Percentiles rank a stretch among this genome's conserved stretches.
These are phyloP conservation scores for Brachyhypopomus occidentalis DNA, from an alignment of 2,113 vertebrate species.

Conservation along the genomic window DNA sequence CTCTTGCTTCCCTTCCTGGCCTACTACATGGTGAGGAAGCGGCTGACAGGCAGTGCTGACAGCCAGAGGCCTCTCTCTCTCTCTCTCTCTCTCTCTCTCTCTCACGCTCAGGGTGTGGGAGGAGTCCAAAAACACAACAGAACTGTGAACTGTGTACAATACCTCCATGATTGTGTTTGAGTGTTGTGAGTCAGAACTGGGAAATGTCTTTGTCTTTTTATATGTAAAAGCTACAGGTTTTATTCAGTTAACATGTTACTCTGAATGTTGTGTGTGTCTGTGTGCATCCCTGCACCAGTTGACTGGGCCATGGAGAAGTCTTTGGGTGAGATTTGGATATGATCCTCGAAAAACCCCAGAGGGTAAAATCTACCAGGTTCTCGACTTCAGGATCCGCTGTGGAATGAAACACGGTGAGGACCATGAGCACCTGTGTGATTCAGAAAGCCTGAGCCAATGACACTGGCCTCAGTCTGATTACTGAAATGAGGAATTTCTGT, in stretches of 20 bases:
- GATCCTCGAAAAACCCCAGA: slow-evolving; percentile 86
- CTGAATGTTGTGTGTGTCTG: neutral
- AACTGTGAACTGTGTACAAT: too few species aligned
- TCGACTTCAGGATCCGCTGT: slow-evolving; percentile 95
- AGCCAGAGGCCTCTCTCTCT: too few species aligned
- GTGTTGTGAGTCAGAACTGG: too few species aligned
- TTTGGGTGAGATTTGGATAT: slow-evolving; percentile 92
- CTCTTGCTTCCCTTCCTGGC: slow-evolving; percentile 85
- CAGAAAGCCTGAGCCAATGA: neutral
- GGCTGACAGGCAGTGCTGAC: neutral
- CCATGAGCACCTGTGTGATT: neutral
- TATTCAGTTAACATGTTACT: too few species aligned
- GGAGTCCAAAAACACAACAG: too few species aligned
- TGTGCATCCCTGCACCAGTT: slow-evolving; percentile 69
- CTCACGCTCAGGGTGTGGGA: too few species aligned
- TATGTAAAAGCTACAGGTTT: too few species aligned
- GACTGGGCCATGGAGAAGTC: slow-evolving; percentile 95
- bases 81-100: too few species aligned
- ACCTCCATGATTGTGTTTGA: too few species aligned
- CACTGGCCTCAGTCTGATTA: too few species aligned
- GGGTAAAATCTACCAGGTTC: slow-evolving; percentile 91
- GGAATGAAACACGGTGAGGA: slow-evolving; percentile 89
- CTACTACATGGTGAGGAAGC: slow-evolving; percentile 91
- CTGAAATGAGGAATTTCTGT: too few species aligned
- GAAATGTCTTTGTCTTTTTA: too few species aligned